Base-by-base conservation (phyloP, 2,888 invertebrate genomes). In the Lycia hirtaria region DNA sequence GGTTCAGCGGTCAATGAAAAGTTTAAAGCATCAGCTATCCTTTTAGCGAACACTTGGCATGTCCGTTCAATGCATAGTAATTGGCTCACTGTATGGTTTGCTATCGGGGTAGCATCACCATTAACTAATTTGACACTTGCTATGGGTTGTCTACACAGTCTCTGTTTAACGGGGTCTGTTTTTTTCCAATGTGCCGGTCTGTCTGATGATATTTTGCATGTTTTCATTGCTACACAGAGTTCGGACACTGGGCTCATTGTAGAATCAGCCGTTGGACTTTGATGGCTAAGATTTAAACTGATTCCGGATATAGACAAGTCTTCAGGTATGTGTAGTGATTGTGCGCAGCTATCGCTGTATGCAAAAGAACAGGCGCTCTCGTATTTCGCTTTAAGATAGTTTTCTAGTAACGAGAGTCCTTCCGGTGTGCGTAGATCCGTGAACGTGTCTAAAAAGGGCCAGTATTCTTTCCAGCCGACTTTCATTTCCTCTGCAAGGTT, bases 391-490 rank as follows among this genome's bases (percentile, higher is more conserved):
- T 93, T 93, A 19, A 98, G 87, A 86, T 96, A 96, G 38, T 93
- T 92, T 79, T 99, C 98, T 7, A 99, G 83, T 35, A 94, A 88
- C 0, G 85, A 73, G 6, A 98, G 90, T 0, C 98, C 98, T 52
- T 96, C 95, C 0, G 88, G 77, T 0, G 95, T 93, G 0, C 95
- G 86, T 4, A 99, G 92, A 82, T 99, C 96, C 0, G 96, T 93
- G 81, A 96, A 98, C 1, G 94, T 93, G 68, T 96, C 95, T 10
- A 98, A 87, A 80, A 98, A 98, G 4, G 96, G 95, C 98, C 98
- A 99, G 85, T 97, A 97, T 76, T 99, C 98, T 60, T 94, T 95
- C 98, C 98, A 98, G 7, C 94, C 93, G 0, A 97, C 93, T 50
- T 95, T 93, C 80, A 94, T 93, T 80, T 96, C 93, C 62, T 94